Conservation (phyloP, 92 coral and sea anemone genomes). For the Phenganax marumi region DNA sequence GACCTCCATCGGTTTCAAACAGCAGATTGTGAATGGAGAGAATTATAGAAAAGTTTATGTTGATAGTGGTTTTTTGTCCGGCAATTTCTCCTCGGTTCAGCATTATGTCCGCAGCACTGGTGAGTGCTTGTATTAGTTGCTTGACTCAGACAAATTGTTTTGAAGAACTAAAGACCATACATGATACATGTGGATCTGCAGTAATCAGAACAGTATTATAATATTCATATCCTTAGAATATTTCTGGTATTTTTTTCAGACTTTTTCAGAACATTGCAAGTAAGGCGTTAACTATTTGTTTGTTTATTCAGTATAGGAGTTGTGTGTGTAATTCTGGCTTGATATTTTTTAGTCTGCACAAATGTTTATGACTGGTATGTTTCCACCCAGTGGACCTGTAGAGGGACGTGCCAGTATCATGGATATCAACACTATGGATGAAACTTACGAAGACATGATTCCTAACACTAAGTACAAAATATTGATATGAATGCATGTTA, state of each 20-base stretch:
- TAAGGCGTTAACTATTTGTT: conserved; percentile 7
- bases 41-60: conserved; percentile 62
- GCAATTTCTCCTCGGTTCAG: conserved; percentile 60
- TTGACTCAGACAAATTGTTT: too few relatives aligned
- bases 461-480: conserved; percentile 71
- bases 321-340: neutral
- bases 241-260: conserved; percentile 40
- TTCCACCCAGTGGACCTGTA: conserved; percentile 65
- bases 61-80: conserved; percentile 74
- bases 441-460: conserved; percentile 66
- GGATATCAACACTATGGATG: conserved; percentile 87
- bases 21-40: conserved; percentile 67
- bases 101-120: conserved; percentile 85
- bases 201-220: too few relatives aligned
- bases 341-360: conserved; percentile 75
- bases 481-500: neutral
- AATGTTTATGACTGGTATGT: conserved; percentile 68
- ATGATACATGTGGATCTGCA: too few relatives aligned
- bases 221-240: neutral
- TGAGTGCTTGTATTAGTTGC: conserved; percentile 33
- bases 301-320: neutral
- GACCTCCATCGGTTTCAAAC: conserved; percentile 76
- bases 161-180: too few relatives aligned
- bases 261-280: conserved; percentile 70
- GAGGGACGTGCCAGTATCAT: conserved; percentile 69